Conservation (phyloP, 2,888 invertebrate genomes). For the Drosophila subsilvestris region DNA sequence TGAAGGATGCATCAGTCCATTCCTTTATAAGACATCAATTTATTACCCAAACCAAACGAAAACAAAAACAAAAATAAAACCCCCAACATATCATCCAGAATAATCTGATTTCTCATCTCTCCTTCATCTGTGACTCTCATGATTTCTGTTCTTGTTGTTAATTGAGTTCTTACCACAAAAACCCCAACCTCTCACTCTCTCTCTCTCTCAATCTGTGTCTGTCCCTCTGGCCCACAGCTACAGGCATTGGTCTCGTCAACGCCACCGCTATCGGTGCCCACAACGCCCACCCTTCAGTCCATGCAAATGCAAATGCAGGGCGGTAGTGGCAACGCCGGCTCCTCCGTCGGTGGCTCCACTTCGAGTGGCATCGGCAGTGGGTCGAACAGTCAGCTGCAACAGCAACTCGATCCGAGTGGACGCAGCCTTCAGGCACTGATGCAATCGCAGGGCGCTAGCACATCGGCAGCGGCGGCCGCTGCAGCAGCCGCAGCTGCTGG, state of each 20-base stretch:
- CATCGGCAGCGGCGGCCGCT: constrained; percentile 81
- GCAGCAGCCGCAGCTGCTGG: constrained; percentile 68
- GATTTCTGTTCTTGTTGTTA: constrained; percentile 42
- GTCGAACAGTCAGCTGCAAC: constrained; percentile 64
- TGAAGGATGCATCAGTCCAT: not conserved
- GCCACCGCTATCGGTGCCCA: constrained; percentile 83
- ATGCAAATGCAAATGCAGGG: constrained; percentile 84
- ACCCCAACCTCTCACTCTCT: constrained; percentile 19
- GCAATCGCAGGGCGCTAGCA: constrained; percentile 79
- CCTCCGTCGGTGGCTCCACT: constrained; percentile 47
- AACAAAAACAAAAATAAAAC: constrained; percentile 1
- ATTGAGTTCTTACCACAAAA: constrained; percentile 48
- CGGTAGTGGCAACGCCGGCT: constrained; percentile 52
- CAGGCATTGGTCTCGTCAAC: constrained; percentile 84
- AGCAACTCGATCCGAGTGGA: constrained; percentile 73
- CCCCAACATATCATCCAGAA: constrained; percentile 8
- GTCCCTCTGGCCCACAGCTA: constrained; percentile 74
- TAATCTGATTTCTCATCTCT: constrained; percentile 11
- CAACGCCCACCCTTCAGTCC: constrained; percentile 82
- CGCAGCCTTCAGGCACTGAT: constrained; percentile 83
- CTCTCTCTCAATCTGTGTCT: constrained; percentile 29
- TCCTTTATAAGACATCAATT: not conserved
- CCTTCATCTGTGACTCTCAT: constrained; percentile 19
- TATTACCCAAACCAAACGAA: not conserved
- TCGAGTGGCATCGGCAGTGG: constrained; percentile 35